phyloP scores from a whole-genome alignment of 2,888 invertebrate species.

The Cosmorhoe ocellata region DNA sequence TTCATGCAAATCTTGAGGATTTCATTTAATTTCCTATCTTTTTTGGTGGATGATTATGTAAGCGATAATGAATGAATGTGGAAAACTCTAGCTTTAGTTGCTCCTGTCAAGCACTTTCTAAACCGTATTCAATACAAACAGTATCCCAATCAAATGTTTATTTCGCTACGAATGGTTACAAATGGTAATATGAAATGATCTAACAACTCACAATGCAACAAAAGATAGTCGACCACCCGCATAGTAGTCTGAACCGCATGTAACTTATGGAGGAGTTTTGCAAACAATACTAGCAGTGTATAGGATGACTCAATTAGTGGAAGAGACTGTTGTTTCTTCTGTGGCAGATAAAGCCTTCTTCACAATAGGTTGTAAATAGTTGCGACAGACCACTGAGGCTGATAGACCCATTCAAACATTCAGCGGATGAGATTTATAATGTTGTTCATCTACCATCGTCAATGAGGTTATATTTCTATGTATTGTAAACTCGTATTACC shows the following conservation, averaged over 20 bases:
- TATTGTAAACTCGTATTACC: neutral
- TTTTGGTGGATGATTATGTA: no score
- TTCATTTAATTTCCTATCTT: no score
- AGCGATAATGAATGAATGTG: no score
- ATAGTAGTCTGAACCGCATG: slow-evolving; percentile 46
- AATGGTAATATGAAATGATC: slow-evolving; percentile 31
- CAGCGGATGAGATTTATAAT: slow-evolving; percentile 32
- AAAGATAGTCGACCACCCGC: slow-evolving; percentile 61
- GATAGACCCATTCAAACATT: slow-evolving; percentile 35
- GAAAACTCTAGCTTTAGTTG: no score
- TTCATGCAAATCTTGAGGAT: no score
- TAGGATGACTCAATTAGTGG: slow-evolving; percentile 78
- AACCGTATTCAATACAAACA: slow-evolving; percentile 22
- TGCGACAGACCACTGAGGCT: slow-evolving; percentile 36
- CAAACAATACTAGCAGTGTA: slow-evolving; percentile 74
- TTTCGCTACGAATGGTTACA: slow-evolving; percentile 18
- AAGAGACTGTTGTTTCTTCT: slow-evolving; percentile 29
- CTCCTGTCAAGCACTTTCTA: slow-evolving; percentile 1
- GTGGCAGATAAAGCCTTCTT: slow-evolving; percentile 57
- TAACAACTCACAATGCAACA: slow-evolving; percentile 32
- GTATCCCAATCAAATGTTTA: slow-evolving; percentile 21
- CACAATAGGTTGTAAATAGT: slow-evolving; percentile 72
- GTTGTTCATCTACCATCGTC: slow-evolving; percentile 10
- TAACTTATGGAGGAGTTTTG: slow-evolving; percentile 70
- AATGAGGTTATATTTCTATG: no score